Conservation (phyloP, 2,797 vertebrate species). For the Meriones psammophilus region DNA sequence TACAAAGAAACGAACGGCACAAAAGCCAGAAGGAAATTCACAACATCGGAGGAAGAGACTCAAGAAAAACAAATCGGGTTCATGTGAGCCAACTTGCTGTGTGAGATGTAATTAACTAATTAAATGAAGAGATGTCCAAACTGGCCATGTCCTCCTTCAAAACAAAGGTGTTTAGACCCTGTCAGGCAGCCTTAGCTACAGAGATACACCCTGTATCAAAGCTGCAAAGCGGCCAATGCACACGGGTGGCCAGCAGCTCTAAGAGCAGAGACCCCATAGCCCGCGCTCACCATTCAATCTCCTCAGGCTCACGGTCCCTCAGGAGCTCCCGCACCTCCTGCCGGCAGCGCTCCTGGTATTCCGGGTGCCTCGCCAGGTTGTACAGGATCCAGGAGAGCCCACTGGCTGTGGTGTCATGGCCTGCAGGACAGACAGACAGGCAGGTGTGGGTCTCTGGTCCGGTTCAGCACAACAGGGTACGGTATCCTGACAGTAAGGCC, state of each 20-base stretch:
- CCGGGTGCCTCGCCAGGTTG: constrained; percentile 90
- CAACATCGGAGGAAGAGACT: background rate
- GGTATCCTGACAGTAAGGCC: rapidly evolving
- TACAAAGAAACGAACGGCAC: background rate
- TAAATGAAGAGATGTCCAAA: background rate
- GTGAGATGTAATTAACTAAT: too few species aligned
- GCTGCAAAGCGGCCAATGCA: background rate
- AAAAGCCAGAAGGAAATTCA: background rate
- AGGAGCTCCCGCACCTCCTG: constrained; percentile 90
- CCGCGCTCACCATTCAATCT: constrained; percentile 91
- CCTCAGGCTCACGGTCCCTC: constrained; percentile 77
- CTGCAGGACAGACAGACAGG: constrained; percentile 73
- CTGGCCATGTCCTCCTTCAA: background rate
- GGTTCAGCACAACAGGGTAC: background rate
- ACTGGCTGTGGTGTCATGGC: constrained; percentile 95
- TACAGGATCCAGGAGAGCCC: constrained; percentile 94
- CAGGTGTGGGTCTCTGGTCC: background rate
- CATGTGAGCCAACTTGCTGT: background rate
- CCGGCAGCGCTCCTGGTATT: constrained; percentile 92
- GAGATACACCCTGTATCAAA: too few species aligned
- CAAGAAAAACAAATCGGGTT: background rate
- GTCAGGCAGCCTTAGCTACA: background rate
- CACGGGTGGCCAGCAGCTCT: background rate
- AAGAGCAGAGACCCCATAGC: too few species aligned
- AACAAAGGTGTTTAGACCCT: background rate